Conservation (phyloP, 2,888 invertebrate species). For the Tridacna crocea region DNA sequence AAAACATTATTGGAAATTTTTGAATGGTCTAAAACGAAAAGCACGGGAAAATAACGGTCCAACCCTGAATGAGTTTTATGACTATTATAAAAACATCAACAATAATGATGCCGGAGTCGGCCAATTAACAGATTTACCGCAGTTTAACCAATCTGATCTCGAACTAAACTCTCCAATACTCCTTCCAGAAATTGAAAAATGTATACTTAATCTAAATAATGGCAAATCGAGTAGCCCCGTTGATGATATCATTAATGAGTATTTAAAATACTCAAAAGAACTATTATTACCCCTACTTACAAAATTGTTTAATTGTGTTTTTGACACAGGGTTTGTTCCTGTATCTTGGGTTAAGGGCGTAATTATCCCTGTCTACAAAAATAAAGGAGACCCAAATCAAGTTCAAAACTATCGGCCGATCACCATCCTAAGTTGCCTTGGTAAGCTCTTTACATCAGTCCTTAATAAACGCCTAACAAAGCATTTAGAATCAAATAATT, state of each 20-base stretch:
- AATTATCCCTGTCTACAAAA: conserved; percentile 36
- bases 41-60: too few relatives aligned
- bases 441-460: conserved; percentile 36
- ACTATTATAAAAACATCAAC: too few relatives aligned
- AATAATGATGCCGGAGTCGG: too few relatives aligned
- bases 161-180: not conserved
- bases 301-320: conserved; percentile 23
- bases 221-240: not conserved
- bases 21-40: too few relatives aligned
- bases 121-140: too few relatives aligned
- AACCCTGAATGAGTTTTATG: too few relatives aligned
- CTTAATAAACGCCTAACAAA: conserved; percentile 32
- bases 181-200: not conserved
- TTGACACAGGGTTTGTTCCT: conserved; percentile 25
- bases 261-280: not conserved
- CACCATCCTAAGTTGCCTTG: conserved; percentile 35
- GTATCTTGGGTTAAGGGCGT: conserved; percentile 18
- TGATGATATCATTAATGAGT: not conserved
- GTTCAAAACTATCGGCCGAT: conserved; percentile 42
- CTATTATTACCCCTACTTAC: not conserved
- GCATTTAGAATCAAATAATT: conserved; percentile 25
- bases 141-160: too few relatives aligned
- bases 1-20: too few relatives aligned
- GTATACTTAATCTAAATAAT: not conserved
- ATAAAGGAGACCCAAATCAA: conserved; percentile 11